Base-by-base conservation (phyloP, 2,888 invertebrate species). In the Epinotia bilunana region DNA sequence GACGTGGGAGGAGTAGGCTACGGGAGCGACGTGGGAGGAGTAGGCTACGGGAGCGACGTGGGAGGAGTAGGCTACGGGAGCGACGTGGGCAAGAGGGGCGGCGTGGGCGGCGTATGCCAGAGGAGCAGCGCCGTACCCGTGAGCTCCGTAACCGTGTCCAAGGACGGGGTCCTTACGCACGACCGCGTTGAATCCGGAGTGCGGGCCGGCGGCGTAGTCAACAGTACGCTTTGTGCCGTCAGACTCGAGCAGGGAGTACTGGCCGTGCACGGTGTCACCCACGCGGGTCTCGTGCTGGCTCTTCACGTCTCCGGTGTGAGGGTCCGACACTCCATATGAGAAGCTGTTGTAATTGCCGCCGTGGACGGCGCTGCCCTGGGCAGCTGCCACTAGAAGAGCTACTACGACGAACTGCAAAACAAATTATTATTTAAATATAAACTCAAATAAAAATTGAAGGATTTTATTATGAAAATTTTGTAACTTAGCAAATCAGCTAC, bases 141-240 rank as follows among this genome's bases (percentile, higher is more conserved):
- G 61, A 64, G 72, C 23, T 77, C 77, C 55, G 77, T 76, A 33
- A 76, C 76, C 63, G 72, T 72, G 55, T 62, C 68, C 58, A 78
- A 73, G 33, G 18, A 77, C 77, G 20, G 79, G 78, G 43, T 79
- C 78, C 43, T 81, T 80, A 67, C 79, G 79, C 55, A 82, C 79
- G 28, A 79, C 73, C 23, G 80, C 80, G 71, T 80, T 79, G 72
- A 80, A 80, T 33, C 79, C 79, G 28, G 76, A 69, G 74, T 79
- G 80, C 3, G 81, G 79, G 57, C 82, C 82, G 43, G 79, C 79
- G 18, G 79, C 77, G 72, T 95, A 95, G 79, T 95, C 94, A 3
- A 95, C 95, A 9, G 90, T 94, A 76, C 95, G 91, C 49, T 76
- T 76, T 7, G 91, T 91, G 74, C 95, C 95, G 83, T 95, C 95